Base-by-base conservation (phyloP, 2,888 invertebrate species). In the Acrobasis consociella region DNA sequence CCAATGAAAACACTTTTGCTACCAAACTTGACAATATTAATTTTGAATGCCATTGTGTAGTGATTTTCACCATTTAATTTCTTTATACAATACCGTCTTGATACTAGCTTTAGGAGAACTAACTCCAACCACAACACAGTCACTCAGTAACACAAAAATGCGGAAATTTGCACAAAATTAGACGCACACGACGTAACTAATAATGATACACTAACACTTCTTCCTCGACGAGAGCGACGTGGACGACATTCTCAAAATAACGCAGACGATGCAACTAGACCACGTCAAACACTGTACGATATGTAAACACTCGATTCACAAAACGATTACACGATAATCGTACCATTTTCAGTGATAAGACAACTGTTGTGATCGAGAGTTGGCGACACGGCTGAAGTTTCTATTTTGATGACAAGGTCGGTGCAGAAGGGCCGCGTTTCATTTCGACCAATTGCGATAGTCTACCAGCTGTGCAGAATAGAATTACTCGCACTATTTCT, bases 281-380 rank as follows among this genome's bases (percentile, higher is more conserved):
- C 72, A 78, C 84, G 80, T 83, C 80, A 70, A 81, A 82, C 75
- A 83, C 82, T 71, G 76, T 81, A 76, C 78, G 81, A 81, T 83
- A 84, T 70, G 75, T 83, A 78, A 83, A 82, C 81, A 85, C 78
- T 82, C 80, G 81, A 80, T 80, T 73, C 80, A 80, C 79, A 74
- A 76, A 80, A 69, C 76, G 86, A 86, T 88, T 84, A 86, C 75
- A 74, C 69, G 76, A 82, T 84, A 88, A 91, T 89, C 89, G 85
- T 80, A 85, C 83, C 91, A 91, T 91, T 90, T 91, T 91, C 81
- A 86, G 85, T 89, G 91, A 91, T 91, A 91, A 91, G 83, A 79
- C 56, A 56, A 56, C 81, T 78, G 70, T 60, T 80, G 77, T 80
- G 81, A 78, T 81, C 42, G 56, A 78, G 80, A 68, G 66, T 67